Conservation (phyloP, 2,888 invertebrate species). For the Hanleya hanleyi region DNA sequence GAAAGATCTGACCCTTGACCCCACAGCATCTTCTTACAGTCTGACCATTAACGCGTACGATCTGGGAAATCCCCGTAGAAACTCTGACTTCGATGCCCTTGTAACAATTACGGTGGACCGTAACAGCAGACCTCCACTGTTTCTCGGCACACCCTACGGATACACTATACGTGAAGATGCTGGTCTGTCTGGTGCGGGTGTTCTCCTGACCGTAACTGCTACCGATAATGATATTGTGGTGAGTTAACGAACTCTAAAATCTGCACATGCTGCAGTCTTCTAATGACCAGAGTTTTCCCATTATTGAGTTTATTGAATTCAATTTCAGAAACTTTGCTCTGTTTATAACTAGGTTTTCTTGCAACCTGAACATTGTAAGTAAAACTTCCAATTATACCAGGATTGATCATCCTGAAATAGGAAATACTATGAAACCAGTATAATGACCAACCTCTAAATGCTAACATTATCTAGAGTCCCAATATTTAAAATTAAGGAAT, state of each 20-base stretch:
- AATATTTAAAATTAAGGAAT: no score
- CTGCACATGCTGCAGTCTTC: no score
- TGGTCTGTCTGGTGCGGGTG: background rate
- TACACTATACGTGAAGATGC: background rate
- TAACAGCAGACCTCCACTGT: background rate
- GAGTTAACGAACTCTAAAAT: no score
- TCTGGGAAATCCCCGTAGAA: background rate
- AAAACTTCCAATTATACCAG: no score
- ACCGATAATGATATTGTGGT: constrained; percentile 49
- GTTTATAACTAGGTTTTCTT: no score
- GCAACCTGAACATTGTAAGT: no score
- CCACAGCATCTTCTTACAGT: background rate
- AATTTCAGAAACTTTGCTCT: no score
- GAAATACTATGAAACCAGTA: no score
- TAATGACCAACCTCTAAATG: no score
- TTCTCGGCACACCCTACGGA: background rate
- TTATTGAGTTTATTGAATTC: no score
- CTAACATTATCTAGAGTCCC: no score
- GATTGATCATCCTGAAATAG: no score
- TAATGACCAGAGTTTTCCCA: background rate
- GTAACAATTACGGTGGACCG: background rate
- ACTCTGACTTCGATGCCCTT: background rate
- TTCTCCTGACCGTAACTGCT: constrained; percentile 41
- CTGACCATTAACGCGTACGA: background rate
- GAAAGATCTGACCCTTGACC: constrained; percentile 43